phyloP scores from a whole-genome alignment of 2,888 invertebrate species.

The Lithosia quadra region DNA sequence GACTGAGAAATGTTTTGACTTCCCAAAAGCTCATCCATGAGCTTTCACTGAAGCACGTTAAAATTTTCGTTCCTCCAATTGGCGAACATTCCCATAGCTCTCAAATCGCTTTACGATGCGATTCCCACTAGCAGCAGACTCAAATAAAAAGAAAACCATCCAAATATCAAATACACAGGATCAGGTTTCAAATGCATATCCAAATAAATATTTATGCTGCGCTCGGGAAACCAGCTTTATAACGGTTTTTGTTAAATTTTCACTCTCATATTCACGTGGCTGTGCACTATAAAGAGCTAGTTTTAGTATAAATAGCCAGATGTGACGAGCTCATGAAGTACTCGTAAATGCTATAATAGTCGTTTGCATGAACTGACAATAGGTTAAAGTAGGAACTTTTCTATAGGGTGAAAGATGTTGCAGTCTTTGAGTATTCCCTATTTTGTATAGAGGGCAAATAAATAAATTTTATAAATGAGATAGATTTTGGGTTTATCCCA shows the following conservation, averaged over 20 bases:
- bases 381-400: background rate
- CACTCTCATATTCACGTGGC: background rate
- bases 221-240: slow-evolving; percentile 1
- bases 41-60: background rate
- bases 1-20: background rate
- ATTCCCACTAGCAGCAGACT: slow-evolving; percentile 13
- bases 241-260: background rate
- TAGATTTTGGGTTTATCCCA: no score
- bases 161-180: slow-evolving; percentile 10
- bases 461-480: no score
- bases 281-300: background rate
- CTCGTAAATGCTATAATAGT: slow-evolving; percentile 1
- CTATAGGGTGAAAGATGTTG: background rate
- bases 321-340: no score
- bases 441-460: no score
- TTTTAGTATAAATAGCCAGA: background rate
- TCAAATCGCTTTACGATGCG: slow-evolving; percentile 18
- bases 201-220: slow-evolving; percentile 20
- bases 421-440: background rate
- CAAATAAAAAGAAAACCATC: slow-evolving; percentile 4
- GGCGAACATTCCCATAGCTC: slow-evolving; percentile 13
- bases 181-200: slow-evolving; percentile 18
- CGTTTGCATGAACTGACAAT: background rate
- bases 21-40: background rate
- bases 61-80: background rate